Percentiles rank a stretch among this genome's conserved stretches.
phyloP scores from a whole-genome alignment of 2,888 invertebrate genomes.

The Deilephila porcellus region DNA sequence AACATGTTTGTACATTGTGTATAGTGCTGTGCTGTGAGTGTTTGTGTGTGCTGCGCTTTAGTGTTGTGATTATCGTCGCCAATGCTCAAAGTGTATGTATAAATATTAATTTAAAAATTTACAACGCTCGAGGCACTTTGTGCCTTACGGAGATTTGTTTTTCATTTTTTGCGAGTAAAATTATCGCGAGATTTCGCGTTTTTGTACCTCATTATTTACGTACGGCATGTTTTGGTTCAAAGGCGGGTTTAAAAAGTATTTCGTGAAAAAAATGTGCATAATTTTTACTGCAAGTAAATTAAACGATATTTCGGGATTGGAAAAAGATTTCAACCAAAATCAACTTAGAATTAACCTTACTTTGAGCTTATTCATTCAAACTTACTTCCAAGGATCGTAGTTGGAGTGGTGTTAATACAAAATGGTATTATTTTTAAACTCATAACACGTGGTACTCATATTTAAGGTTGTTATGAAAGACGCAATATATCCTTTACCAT shows the following conservation, averaged over 20 bases:
- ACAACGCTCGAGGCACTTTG: not conserved
- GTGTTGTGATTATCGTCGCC: conserved; percentile 5
- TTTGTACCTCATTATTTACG: not conserved
- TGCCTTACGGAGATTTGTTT: not conserved
- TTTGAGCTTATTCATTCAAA: too few relatives aligned
- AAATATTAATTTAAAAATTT: not conserved
- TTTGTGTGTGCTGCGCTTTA: conserved; percentile 22
- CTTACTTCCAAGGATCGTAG: too few relatives aligned
- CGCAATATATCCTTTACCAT: too few relatives aligned
- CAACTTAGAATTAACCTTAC: not conserved
- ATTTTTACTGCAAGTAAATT: not conserved
- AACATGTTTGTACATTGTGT: conserved; percentile 13
- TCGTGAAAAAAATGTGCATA: not conserved
- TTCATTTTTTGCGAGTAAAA: not conserved
- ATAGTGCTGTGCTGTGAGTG: conserved; percentile 32
- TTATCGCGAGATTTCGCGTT: not conserved
- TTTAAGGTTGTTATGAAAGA: too few relatives aligned
- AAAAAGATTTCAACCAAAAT: not conserved
- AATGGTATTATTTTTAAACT: too few relatives aligned
- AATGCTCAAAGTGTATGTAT: conserved; percentile 3
- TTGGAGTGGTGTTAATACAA: too few relatives aligned
- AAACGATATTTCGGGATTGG: not conserved
- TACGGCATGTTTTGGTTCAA: not conserved
- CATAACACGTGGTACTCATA: too few relatives aligned
- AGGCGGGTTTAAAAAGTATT: not conserved